Evolutionary conservation across 2,113 vertebrate species (phyloP), one percentile per base, ranked within the genome.

Genomic region (Himantopus leucocephalus): DNA sequence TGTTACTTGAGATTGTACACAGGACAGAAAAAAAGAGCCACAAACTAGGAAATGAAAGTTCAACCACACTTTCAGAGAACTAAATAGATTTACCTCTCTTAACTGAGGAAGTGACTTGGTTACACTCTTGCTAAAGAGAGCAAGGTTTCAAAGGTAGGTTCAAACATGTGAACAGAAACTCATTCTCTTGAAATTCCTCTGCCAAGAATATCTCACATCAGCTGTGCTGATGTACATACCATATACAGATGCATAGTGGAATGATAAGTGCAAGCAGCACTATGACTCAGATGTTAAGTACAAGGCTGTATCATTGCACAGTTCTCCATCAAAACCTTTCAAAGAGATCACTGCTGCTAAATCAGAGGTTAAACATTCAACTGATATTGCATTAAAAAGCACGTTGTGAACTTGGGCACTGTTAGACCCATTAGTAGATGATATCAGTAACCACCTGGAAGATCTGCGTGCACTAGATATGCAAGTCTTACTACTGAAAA

Each of bases 401-500:
- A 50, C 17, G 66, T 60, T 32, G n/a, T 59, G 18, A 66, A 45
- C 50, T 10, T n/a, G 16, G 20, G 43, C 47, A 43, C 48, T 17
- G 7, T 58, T 24, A 30, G 30, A 41, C 27, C 26, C n/a, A 19
- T 58, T 34, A 37, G 21, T 4, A 60, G 27, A 27, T 3, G 12
- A 11, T 27, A 37, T 8, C 43, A 27, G 55, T 26, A 37, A 53
- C 14, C 13, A 26, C 13, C 43, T 45, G 37, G n/a, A 64, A 76
- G 22, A 35, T 11, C 56, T 9, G 3, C 0, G 0, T 30, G 37
- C 16, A 8, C n/a, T n/a, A 73, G n/a, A 35, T 29, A 16, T n/a
- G 14, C 27, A 73, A 43, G 30, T 34, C 21, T 60, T 34, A 10
- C 56, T 50, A 39, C 29, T 34, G 20, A 59, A 64, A 63, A 35